A percentile compares a stretch with the other conserved stretches of the same genome.
These are phyloP conservation scores for Athene cunicularia DNA, from an alignment of 2,113 vertebrate species.

Conservation along the genomic window DNA sequence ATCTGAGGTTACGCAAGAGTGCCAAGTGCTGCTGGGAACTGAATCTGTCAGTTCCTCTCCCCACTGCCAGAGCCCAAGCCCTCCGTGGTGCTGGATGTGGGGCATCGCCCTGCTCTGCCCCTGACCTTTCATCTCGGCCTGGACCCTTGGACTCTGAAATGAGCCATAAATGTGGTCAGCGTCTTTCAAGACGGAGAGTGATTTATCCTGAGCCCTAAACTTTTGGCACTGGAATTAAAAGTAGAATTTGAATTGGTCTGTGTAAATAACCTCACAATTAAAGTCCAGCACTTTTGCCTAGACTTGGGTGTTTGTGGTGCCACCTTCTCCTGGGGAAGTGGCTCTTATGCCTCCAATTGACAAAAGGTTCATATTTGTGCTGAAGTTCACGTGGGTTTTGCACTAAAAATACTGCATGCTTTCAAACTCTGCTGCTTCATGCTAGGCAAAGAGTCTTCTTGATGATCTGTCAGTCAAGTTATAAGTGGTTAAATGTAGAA, in stretches of 20 bases:
- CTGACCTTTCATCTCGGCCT: background rate
- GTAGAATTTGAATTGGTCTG: background rate
- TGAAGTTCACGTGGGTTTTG: background rate
- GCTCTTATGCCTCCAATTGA: background rate
- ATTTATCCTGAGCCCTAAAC: background rate
- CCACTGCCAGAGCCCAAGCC: background rate
- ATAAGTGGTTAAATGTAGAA: background rate
- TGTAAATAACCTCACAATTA: background rate
- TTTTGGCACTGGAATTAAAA: background rate
- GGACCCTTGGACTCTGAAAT: background rate
- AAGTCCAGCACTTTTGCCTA: background rate
- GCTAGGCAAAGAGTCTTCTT: background rate
- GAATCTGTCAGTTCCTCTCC: background rate
- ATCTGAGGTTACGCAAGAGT: slow-evolving; percentile 28
- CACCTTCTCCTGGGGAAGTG: background rate
- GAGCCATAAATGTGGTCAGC: background rate
- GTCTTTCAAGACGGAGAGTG: background rate
- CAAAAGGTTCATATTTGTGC: background rate
- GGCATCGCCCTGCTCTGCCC: background rate
- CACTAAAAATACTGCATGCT: background rate
- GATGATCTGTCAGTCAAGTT: background rate
- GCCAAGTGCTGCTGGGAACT: background rate
- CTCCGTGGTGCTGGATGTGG: background rate
- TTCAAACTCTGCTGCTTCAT: background rate
- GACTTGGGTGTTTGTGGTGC: background rate